Evolutionary conservation across 2,797 vertebrate genomes (phyloP), one percentile per base, ranked within the genome.

Genomic region (Hirundo rustica): DNA sequence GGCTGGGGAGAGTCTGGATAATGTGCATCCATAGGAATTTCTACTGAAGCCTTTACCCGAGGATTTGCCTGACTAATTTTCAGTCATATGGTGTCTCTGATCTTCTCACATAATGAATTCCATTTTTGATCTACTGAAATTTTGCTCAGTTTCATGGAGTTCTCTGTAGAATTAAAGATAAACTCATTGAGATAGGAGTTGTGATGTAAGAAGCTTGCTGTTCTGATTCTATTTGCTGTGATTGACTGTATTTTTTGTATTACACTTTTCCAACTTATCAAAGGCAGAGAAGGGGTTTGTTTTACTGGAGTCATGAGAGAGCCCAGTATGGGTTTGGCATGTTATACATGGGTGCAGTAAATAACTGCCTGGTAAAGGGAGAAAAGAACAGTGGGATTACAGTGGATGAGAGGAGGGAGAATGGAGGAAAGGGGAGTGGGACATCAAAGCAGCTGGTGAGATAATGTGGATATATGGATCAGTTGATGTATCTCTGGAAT

Each of bases 381-480:
- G 45, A 17, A 34, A 66, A 42, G 29, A 83, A 4, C 47, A 44
- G 3, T 42, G 23, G 42, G 22, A 13, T 65, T 85, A 71, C 5
- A 29, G 21, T 16, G 65, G 65, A 7, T 17, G 34, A 66, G 70
- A 53, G 50, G 53, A 64, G 48, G 38, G n/a, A 22, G 22, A 48
- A 20, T 13, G 48, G 30, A 75, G 25, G 10, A 42, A 34, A 29
- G 11, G 13, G 18, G 3, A 16, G 3, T 0, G 5, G 29, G 25
- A 53, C 11, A 5, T 10, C 19, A 20, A 3, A 18, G 47, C 68
- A 51, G 42, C 8, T 65, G 22, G 7, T 40, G 81, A 60, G 74
- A 48, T 42, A 36, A 32, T 0, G 0, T 7, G 19, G 6, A 27
- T 54, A 7, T 15, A 4, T 3, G 34, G 22, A 71, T 65, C 13